Conservation (phyloP, 2,113 vertebrate species). For the Phyllopteryx taeniolatus region DNA sequence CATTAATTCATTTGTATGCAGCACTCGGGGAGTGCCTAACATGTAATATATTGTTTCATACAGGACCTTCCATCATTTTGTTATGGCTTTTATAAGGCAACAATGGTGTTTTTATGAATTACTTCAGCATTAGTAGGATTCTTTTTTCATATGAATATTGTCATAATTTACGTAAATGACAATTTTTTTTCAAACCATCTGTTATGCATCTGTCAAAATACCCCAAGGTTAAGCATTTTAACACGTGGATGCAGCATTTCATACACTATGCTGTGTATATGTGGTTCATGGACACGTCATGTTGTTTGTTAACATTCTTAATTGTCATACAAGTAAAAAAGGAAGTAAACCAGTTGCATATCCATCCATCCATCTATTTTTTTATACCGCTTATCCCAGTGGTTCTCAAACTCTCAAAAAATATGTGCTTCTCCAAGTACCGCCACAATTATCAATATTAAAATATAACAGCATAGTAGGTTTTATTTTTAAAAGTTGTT, state of each 20-base stretch:
- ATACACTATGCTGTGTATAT: no score
- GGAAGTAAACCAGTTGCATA: no score
- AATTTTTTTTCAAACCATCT: background rate
- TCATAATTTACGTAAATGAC: background rate
- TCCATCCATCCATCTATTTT: no score
- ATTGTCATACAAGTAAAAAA: background rate
- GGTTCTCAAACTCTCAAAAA: background rate
- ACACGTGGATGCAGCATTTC: no score
- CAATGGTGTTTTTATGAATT: background rate
- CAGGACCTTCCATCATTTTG: background rate
- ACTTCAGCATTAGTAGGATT: background rate
- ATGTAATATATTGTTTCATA: conserved; percentile 35
- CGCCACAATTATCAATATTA: background rate
- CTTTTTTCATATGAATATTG: background rate
- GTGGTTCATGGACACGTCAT: no score
- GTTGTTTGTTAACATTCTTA: background rate
- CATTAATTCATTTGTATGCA: conserved; percentile 54
- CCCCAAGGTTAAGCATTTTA: no score
- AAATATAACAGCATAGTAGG: no score
- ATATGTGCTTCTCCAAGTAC: background rate
- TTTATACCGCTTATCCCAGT: no score
- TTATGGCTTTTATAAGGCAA: background rate
- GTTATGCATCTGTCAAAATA: no score
- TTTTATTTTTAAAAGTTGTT: no score
- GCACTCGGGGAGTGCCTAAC: conserved; percentile 33